Evolutionary conservation across 2,888 invertebrate genomes (phyloP), one percentile per base, ranked within the genome.

Genomic region (Himalopsyche tibetana): DNA sequence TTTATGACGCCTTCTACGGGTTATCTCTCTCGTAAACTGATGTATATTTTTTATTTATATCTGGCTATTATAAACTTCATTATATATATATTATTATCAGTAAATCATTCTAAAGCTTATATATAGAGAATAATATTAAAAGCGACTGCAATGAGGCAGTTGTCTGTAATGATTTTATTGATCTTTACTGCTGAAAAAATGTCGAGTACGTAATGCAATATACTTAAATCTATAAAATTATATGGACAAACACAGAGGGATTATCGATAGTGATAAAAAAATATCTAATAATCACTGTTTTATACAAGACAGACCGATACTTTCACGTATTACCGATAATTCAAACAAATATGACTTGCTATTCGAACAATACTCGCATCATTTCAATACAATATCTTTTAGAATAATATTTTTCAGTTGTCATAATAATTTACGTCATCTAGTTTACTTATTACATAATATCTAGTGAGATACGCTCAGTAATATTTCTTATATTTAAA

Each of bases 371-470:
- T 38, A 12, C 36, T 74, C 38, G 12, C 63, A 63, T 63, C 5
- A 19, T 19, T 63, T 63, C 63, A 63, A 63, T 63, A 63, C 36
- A 74, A 74, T 38, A 38, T 15, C 38, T 74, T 74, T 74, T 74
- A 74, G 74, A 74, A 74, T 74, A 74, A 38, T 36, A 74, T 38
- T 74, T 38, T 74, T 74, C 74, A 74, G 74, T 74, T 74, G 74
- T 38, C 74, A 74, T 74, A 38, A 38, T 74, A 36, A 74, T 74
- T 74, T 12, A 36, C 36, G 15, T 74, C 63, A 11, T 63, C 74
- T 74, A 74, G 11, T 15, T 74, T 80, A 45, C 12, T 80, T 45
- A 80, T 80, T 12, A 36, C 8, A 42, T 80, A 42, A 42, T 80
- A 42, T 51, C 51, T 80, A 80, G 28, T 45, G 2, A 74, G 12